Evolutionary conservation across 2,113 vertebrate species (phyloP).

Genomic region (Leiothrix lutea): DNA sequence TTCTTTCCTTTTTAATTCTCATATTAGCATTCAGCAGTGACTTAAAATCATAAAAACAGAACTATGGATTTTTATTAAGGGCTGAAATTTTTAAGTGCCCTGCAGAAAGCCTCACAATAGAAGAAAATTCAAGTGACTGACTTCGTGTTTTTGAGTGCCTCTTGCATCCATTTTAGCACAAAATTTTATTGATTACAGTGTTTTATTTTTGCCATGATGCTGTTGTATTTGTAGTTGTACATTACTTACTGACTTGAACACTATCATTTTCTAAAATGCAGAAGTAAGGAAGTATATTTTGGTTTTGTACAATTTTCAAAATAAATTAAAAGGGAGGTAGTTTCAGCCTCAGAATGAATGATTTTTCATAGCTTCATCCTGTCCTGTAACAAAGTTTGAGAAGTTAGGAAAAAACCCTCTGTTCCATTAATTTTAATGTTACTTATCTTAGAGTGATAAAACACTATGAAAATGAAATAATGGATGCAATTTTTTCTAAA

Average conservation of each 20-base stretch:
- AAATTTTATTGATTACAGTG: constrained; percentile 46
- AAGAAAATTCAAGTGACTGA: background rate
- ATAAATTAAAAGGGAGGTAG: constrained; percentile 51
- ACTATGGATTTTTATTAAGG: constrained; percentile 23
- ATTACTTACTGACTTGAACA: constrained; percentile 69
- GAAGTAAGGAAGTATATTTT: constrained; percentile 55
- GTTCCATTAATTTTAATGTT: constrained; percentile 58
- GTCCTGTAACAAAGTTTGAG: constrained; percentile 46
- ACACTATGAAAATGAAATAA: constrained; percentile 57
- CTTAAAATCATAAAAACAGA: constrained; percentile 20
- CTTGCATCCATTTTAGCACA: constrained; percentile 29
- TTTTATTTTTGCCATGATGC: constrained; percentile 58
- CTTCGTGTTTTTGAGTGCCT: background rate
- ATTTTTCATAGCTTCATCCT: constrained; percentile 36
- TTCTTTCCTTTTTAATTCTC: background rate
- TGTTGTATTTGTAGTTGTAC: constrained; percentile 56
- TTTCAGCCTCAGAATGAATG: constrained; percentile 33
- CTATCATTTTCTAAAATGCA: constrained; percentile 65
- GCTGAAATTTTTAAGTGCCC: constrained; percentile 36
- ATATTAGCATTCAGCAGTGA: constrained; percentile 24
- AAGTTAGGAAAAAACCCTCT: constrained; percentile 7
- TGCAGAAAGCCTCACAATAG: constrained; percentile 21
- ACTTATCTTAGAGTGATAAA: constrained; percentile 45
- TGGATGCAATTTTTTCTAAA: background rate
- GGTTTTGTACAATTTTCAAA: constrained; percentile 61